phyloP scores from a whole-genome alignment of 2,888 invertebrate genomes.

The Linnaemya tessellans region DNA sequence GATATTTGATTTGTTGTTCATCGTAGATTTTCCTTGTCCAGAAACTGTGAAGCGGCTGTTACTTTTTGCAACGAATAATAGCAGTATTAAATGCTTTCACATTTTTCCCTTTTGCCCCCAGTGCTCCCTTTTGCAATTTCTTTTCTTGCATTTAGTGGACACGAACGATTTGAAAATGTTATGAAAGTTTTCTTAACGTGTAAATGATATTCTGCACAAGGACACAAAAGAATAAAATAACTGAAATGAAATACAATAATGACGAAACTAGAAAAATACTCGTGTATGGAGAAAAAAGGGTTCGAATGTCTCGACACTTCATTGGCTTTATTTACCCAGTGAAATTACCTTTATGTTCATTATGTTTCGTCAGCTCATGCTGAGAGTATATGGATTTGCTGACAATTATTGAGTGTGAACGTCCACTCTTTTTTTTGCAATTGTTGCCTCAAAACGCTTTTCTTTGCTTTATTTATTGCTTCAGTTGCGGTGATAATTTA shows the following conservation, averaged over 20 bases:
- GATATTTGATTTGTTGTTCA: background rate
- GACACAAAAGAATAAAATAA: conserved; percentile 34
- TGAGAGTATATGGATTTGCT: conserved; percentile 38
- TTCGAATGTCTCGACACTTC: conserved; percentile 63
- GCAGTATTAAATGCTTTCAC: conserved; percentile 64
- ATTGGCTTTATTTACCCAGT: conserved; percentile 65
- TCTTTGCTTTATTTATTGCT: background rate
- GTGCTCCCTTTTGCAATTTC: background rate
- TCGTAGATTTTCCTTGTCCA: conserved; percentile 52
- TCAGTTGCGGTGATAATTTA: background rate
- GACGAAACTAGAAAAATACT: background rate
- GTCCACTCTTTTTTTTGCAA: background rate
- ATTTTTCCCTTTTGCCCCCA: conserved; percentile 4
- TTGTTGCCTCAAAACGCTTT: background rate
- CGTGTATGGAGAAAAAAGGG: too few species aligned
- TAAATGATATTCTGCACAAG: conserved; percentile 38
- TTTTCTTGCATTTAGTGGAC: conserved; percentile 49
- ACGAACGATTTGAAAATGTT: conserved; percentile 42
- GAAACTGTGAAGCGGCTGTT: conserved; percentile 52
- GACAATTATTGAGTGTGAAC: conserved; percentile 45
- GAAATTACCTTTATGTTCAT: conserved; percentile 58
- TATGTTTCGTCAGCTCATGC: conserved; percentile 26
- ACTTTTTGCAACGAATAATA: conserved; percentile 56
- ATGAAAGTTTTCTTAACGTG: conserved; percentile 38
- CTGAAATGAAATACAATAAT: conserved; percentile 36